Conservation (phyloP, 35 echinoderm and acorn worm genomes). For the Hemicentrotus pulcherrimus region DNA sequence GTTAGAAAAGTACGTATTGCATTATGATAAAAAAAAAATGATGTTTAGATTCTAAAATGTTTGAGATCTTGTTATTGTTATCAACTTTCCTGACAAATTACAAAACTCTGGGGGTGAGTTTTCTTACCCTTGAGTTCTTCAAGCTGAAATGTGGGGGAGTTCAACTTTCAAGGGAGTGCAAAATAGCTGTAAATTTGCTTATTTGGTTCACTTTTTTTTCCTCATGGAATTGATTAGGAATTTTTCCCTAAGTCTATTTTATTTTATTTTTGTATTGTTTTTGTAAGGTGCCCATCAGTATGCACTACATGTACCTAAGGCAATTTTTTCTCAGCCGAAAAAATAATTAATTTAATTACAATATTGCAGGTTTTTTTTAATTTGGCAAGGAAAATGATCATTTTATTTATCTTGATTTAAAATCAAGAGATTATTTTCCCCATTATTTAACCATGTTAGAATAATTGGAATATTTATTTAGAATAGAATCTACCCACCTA, state of each 20-base stretch:
- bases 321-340: neutral
- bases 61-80: too few relatives aligned
- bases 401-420: neutral
- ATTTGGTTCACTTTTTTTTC: neutral
- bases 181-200: neutral
- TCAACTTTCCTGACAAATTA: too few relatives aligned
- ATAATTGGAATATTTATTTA: slow-evolving; percentile 15
- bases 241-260: neutral
- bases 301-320: neutral
- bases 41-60: too few relatives aligned
- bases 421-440: neutral
- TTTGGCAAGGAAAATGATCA: neutral
- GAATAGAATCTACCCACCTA: neutral
- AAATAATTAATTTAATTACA: neutral
- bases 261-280: neutral
- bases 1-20: too few relatives aligned
- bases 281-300: neutral
- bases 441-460: neutral
- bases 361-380: neutral
- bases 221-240: neutral
- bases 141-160: neutral
- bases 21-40: too few relatives aligned
- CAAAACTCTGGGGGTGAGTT: neutral
- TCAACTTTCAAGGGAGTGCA: neutral
- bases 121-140: neutral